Percentiles rank a stretch among this genome's conserved stretches.
Evolutionary conservation across 2,888 invertebrate species (phyloP).

Genomic region (Limnephilus lunatus): DNA sequence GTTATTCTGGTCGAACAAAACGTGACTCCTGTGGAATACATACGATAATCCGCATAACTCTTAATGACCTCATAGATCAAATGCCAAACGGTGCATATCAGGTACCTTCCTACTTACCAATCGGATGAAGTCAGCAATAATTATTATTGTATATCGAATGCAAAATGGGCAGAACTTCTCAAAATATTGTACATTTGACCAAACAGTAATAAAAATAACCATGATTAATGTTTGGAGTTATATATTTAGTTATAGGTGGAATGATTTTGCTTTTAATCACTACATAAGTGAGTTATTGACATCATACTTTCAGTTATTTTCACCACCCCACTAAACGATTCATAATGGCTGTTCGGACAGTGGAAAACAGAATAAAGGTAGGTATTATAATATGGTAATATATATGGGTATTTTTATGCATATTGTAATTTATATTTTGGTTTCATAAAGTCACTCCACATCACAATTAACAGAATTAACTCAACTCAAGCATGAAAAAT

Average conservation of each 20-base stretch:
- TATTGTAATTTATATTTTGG: background rate
- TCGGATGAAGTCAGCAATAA: background rate
- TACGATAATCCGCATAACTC: background rate
- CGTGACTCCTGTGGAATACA: slow-evolving; percentile 31
- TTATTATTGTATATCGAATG: background rate
- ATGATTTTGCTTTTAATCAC: background rate
- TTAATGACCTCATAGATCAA: background rate
- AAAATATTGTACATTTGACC: background rate
- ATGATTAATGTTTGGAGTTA: background rate
- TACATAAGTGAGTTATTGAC: background rate
- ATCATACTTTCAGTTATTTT: background rate
- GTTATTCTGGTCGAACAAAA: slow-evolving; percentile 27
- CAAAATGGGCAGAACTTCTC: background rate
- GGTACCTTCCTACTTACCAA: background rate
- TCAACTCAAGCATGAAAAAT: background rate
- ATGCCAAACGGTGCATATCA: slow-evolving; percentile 16
- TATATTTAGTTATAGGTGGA: background rate
- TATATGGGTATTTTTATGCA: background rate
- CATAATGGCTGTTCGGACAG: background rate
- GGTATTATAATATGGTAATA: background rate
- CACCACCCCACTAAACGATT: background rate
- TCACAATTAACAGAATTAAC: background rate
- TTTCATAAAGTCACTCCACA: background rate
- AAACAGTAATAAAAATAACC: background rate
- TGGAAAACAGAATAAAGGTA: background rate